Evolutionary conservation across 2,113 vertebrate species (phyloP), one percentile per base, ranked within the genome.

Genomic region (Triplophysa siluroides): DNA sequence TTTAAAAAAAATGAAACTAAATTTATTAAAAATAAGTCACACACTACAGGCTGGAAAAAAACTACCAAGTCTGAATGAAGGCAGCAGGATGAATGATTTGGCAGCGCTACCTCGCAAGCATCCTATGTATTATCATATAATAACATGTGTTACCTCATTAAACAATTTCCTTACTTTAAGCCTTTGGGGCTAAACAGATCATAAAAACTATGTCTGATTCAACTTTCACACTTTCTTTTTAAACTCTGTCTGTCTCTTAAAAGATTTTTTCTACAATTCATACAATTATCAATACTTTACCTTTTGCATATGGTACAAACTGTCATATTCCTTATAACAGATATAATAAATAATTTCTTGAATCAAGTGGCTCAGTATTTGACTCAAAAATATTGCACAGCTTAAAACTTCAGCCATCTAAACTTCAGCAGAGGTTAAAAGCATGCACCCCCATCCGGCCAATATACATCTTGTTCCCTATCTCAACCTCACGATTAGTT

Each of bases 401-500:
- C 41, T 60, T 16, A 19, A 29, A 67, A 24, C n/a, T 47, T 16
- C 8, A 47, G 14, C 9, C 18, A 10, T 43, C 14, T 19, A 77
- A 72, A 19, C 38, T 41, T 12, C 29, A 16, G 7, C 14, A 41
- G 2, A 8, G 52, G 19, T 29, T 73, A n/a, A 73, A 73, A 60
- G 19, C 33, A 33, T 5, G 29, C 29, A 38, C 18, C 19, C 12
- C 52, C 43, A n/a, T 65, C 41, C 56, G 24, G 21, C 75, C 78
- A 67, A 50, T 74, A 81, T 66, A 77, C 81, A 86, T 83, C 78
- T 33, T 56, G 71, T 80, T 71, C 16, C 74, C 61, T 70, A 47
- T 52, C 80, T 76, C 70, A 74, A 79, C 74, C 71, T 88, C 47
- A 72, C 74, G 60, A 75, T 85, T 84, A 83, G 81, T 83, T 69